Base-by-base conservation (phyloP, 2,797 vertebrate genomes). In the Tenualosa thibaudeaui region DNA sequence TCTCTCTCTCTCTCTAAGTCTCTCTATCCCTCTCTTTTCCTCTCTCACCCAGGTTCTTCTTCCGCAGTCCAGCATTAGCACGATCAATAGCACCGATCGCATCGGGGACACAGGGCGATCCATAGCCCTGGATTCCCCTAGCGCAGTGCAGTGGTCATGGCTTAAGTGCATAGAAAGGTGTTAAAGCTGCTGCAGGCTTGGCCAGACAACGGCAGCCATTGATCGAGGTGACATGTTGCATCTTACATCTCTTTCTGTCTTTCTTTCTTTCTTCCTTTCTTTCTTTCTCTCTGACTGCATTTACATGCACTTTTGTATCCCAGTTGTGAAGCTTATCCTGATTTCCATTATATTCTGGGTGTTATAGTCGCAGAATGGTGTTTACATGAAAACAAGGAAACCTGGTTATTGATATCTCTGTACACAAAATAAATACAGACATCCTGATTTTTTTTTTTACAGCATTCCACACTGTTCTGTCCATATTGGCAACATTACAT, bases 81-180 rank as follows among this genome's bases (percentile, higher is more conserved):
- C 94, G 93, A 96, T 96, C 95, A 92, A 96, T 96, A 96, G 93
- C 92, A 92, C 94, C 94, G 94, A 96, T 96, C 93, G 94, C 94
- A 95, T 95, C 92, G 92, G 95, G 95, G 94, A 95, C 95, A 92
- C 91, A 86, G 94, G 93, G 94, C 94, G 94, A 96, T 96, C 95
- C 93, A 96, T 96, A 95, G 92, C 93, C 92, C 91, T 93, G 92
- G 87, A 91, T 92, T 94, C 94, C 95, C 95, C 94, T 93, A 93
- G 94, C 93, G 93, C 95, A 95, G 92, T 95, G 94, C 95, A 94
- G 95, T 94, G 94, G 95, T 95, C 93, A 92, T 92, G 91, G 93
- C 94, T 95, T 95, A 95, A 96, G 95, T 95, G 95, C 94, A 95
- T 87, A 90, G 93, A 94, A 94, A 96, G 94, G 95, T 95, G 95